A percentile compares a stretch with the other conserved stretches of the same genome.
These are phyloP conservation scores for Amiota minor DNA, from an alignment of 2,888 invertebrate genomes.

Conservation along the genomic window DNA sequence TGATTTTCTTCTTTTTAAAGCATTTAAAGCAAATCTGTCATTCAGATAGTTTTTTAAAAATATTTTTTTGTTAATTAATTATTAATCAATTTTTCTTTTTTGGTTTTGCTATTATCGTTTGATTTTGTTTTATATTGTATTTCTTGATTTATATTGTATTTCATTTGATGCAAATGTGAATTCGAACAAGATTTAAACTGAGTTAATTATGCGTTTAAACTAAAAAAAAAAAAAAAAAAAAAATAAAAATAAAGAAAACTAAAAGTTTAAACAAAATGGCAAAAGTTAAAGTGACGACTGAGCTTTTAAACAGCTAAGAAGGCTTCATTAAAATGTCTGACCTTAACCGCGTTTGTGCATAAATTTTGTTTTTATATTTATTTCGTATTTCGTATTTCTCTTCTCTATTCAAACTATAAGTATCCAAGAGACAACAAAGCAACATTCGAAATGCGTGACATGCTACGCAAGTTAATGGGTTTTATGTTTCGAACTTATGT, in stretches of 20 bases:
- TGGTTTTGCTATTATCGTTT: background rate
- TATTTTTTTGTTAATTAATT: conserved; percentile 3
- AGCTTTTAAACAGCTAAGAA: conserved; percentile 3
- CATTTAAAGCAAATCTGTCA: no score
- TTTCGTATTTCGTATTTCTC: background rate
- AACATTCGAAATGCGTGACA: no score
- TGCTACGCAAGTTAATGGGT: no score
- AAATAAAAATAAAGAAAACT: no score
- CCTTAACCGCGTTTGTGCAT: conserved; percentile 47
- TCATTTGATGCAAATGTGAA: background rate
- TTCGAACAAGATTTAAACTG: conserved; percentile 4
- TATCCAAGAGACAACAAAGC: no score
- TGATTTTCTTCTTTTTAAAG: no score
- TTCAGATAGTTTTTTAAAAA: no score
- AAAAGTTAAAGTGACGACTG: background rate
- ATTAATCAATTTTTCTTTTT: background rate
- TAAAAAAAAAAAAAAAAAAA: background rate
- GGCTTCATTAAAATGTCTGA: conserved; percentile 43
- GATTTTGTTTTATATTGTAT: background rate
- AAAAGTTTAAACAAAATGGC: background rate
- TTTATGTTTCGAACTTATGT: no score
- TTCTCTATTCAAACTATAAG: background rate
- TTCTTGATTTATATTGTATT: background rate
- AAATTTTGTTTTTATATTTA: conserved; percentile 24
- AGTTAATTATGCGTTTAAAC: background rate